These are phyloP conservation scores for Spodoptera littoralis DNA, from an alignment of 2,888 invertebrate species.

Conservation along the genomic window DNA sequence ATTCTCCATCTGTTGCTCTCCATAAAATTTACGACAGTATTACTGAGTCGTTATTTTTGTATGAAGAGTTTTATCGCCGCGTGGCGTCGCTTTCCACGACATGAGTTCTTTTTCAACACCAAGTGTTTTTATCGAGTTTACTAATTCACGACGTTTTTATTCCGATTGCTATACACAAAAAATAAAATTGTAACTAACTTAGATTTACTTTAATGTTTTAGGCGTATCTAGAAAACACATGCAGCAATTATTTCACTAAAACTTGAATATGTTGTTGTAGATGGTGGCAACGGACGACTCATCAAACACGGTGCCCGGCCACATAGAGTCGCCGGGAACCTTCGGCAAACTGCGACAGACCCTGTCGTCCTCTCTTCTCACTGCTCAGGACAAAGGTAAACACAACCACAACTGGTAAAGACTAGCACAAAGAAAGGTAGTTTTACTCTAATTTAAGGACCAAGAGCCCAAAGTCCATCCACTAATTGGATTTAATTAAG, in stretches of 20 bases:
- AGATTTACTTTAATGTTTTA: slow-evolving; percentile 13
- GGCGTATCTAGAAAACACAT: too few species aligned
- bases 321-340: slow-evolving; percentile 91
- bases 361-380: slow-evolving; percentile 93
- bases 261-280: slow-evolving; percentile 77
- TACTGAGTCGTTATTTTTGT: slow-evolving; percentile 86
- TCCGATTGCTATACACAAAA: slow-evolving; percentile 35
- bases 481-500: slow-evolving; percentile 59
- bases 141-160: slow-evolving; percentile 65
- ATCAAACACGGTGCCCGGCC: slow-evolving; percentile 88
- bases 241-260: too few species aligned
- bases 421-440: slow-evolving; percentile 6
- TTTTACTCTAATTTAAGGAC: neutral
- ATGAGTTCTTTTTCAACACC: slow-evolving; percentile 71
- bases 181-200: slow-evolving; percentile 2
- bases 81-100: slow-evolving; percentile 72
- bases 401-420: slow-evolving; percentile 15
- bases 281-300: slow-evolving; percentile 95
- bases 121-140: slow-evolving; percentile 70
- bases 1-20: slow-evolving; percentile 88
- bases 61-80: slow-evolving; percentile 83
- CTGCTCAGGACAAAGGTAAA: slow-evolving; percentile 94
- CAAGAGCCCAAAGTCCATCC: slow-evolving; percentile 31
- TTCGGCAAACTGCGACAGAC: slow-evolving; percentile 95
- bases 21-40: slow-evolving; percentile 87